Evolutionary conservation across 53 echinoderm and acorn worm genomes (phyloP).

Genomic region (Echinarachnius parma): DNA sequence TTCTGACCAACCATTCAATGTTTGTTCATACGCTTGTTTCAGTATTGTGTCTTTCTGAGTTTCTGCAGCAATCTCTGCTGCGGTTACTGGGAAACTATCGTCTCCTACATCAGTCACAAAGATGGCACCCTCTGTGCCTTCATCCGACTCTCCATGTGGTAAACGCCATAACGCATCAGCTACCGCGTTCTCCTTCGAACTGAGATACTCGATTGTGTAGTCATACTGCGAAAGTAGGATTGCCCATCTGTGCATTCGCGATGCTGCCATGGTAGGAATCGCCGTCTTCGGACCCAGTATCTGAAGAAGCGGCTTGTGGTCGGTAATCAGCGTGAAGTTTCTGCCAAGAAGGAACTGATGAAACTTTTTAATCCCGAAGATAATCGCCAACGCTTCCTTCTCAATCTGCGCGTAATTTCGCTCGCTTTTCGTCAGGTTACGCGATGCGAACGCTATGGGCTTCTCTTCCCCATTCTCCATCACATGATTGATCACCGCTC

Average conservation of each 20-base stretch:
- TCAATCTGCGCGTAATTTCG: constrained; percentile 62
- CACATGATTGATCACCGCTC: constrained; percentile 52
- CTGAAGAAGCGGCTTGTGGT: constrained; percentile 39
- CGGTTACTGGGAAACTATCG: too few relatives aligned
- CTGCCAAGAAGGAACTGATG: constrained; percentile 56
- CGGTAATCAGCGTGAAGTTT: constrained; percentile 36
- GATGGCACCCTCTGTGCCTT: too few relatives aligned
- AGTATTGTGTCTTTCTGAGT: too few relatives aligned
- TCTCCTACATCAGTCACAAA: too few relatives aligned
- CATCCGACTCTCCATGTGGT: too few relatives aligned
- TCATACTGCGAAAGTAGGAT: constrained; percentile 21
- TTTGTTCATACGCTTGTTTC: too few relatives aligned
- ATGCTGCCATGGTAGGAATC: constrained; percentile 40
- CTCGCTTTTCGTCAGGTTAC: constrained; percentile 41
- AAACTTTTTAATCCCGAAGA: constrained; percentile 56
- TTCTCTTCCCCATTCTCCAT: constrained; percentile 56
- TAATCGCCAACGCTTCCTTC: constrained; percentile 52
- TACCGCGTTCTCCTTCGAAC: too few relatives aligned
- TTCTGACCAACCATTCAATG: too few relatives aligned
- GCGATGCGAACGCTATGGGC: constrained; percentile 50
- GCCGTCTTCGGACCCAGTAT: constrained; percentile 48
- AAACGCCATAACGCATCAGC: too few relatives aligned
- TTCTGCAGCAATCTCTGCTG: too few relatives aligned
- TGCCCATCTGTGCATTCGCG: constrained; percentile 51
- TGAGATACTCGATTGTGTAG: constrained; percentile 53